A percentile compares a stretch with the other conserved stretches of the same genome.
Evolutionary conservation across 1,140 invertebrate genomes (phyloP).

Genomic region (Ericerus pela): DNA sequence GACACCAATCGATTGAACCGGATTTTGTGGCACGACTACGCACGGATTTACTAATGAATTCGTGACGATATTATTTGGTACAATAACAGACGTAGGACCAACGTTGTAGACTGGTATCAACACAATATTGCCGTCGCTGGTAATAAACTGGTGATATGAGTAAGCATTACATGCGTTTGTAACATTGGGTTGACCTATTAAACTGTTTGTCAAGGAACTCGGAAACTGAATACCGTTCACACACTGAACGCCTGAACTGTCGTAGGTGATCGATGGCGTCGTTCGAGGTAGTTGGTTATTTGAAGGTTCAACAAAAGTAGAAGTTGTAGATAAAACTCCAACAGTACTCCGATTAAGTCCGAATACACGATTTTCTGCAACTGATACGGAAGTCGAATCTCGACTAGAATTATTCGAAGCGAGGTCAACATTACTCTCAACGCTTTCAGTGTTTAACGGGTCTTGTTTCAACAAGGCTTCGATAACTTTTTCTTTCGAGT

Average conservation of each 20-base stretch:
- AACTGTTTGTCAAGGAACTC: not conserved
- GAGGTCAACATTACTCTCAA: not conserved
- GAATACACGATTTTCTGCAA: not conserved
- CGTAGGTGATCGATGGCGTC: not conserved
- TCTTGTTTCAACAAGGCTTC: constrained; percentile 45
- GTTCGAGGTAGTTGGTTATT: constrained; percentile 12
- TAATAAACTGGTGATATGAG: constrained; percentile 10
- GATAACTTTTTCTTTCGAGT: constrained; percentile 73
- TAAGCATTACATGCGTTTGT: not conserved
- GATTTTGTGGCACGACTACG: not conserved
- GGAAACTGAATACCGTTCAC: not conserved
- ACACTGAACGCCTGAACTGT: not conserved
- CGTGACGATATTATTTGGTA: not conserved
- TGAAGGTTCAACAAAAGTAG: not conserved
- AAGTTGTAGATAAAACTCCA: not conserved
- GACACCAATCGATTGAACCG: not conserved
- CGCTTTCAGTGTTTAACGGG: not conserved
- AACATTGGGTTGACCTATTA: not conserved
- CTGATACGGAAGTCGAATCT: not conserved
- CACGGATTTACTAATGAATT: not conserved
- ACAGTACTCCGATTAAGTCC: not conserved
- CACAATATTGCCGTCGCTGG: not conserved
- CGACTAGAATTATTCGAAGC: constrained; percentile 6
- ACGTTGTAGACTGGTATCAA: not conserved
- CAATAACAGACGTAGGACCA: not conserved